Conservation (phyloP, 1,140 invertebrate genomes). For the Philopotamus ludificatus region DNA sequence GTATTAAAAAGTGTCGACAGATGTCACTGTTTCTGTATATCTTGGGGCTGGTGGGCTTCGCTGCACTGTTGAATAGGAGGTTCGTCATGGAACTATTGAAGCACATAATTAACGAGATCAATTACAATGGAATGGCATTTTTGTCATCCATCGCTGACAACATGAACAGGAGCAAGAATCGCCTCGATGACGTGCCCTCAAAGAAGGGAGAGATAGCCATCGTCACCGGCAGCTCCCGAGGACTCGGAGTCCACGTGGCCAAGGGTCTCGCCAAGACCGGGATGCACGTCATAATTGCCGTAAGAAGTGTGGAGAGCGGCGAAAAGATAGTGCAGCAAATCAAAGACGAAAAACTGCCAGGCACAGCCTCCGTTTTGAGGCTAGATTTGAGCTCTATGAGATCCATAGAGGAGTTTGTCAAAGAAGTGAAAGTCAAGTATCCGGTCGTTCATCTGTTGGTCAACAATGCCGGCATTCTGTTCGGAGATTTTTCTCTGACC, state of each 20-base stretch:
- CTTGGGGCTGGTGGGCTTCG: not conserved
- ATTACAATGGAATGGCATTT: not conserved
- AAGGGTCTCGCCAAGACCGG: conserved; percentile 76
- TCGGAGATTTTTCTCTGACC: conserved; percentile 70
- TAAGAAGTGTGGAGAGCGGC: conserved; percentile 63
- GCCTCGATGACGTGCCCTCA: conserved; percentile 43
- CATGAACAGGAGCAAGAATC: not conserved
- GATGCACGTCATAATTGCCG: conserved; percentile 81
- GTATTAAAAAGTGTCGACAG: not conserved
- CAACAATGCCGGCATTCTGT: conserved; percentile 89
- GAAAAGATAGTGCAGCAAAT: conserved; percentile 55
- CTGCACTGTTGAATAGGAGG: not conserved
- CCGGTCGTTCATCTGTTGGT: conserved; percentile 71
- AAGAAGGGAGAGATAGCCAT: conserved; percentile 68
- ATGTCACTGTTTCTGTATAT: not conserved
- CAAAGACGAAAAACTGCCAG: conserved; percentile 52
- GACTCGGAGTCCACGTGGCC: conserved; percentile 82
- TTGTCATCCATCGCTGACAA: not conserved
- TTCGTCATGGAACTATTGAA: not conserved
- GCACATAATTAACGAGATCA: not conserved
- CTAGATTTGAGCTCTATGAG: conserved; percentile 65
- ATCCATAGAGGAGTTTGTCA: conserved; percentile 74
- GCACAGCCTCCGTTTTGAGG: conserved; percentile 54
- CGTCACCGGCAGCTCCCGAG: conserved; percentile 83
- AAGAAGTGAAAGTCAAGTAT: conserved; percentile 63